A percentile compares a stretch with the other conserved stretches of the same genome.
These are phyloP conservation scores for Coleophora deauratella DNA, from an alignment of 2,888 invertebrate genomes.

Conservation along the genomic window DNA sequence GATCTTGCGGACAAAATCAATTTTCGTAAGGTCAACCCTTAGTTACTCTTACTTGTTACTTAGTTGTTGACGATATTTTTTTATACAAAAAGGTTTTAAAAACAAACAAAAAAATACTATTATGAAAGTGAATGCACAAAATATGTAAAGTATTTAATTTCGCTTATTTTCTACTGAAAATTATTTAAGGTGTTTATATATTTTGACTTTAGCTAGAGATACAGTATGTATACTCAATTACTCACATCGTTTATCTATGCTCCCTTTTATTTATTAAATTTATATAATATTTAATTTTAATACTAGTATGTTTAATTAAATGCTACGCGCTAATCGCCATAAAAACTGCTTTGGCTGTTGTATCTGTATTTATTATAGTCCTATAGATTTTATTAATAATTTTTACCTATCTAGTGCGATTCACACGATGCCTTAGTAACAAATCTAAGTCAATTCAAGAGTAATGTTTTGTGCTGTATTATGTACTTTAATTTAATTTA, in stretches of 20 bases:
- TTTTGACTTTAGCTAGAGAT: conserved; percentile 52
- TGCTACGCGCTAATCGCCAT: conserved; percentile 53
- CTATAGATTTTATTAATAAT: conserved; percentile 54
- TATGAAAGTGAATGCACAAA: conserved; percentile 60
- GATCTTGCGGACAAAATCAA: conserved; percentile 44
- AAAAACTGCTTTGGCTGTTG: conserved; percentile 69
- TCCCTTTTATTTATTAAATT: conserved; percentile 27
- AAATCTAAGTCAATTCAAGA: conserved; percentile 72
- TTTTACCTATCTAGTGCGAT: conserved; percentile 63
- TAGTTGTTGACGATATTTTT: conserved; percentile 51
- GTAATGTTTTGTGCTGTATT: conserved; percentile 45
- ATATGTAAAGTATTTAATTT: conserved; percentile 49
- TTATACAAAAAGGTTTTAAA: conserved; percentile 53
- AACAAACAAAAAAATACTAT: conserved; percentile 47
- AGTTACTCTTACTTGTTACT: conserved; percentile 25
- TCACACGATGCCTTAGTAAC: conserved; percentile 74
- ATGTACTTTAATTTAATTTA: conserved; percentile 20
- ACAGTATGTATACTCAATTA: conserved; percentile 27
- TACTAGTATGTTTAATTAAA: conserved; percentile 16
- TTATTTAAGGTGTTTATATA: conserved; percentile 62
- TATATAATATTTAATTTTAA: conserved; percentile 27
- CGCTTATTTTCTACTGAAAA: conserved; percentile 45
- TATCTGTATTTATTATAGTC: conserved; percentile 42
- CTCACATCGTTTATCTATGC: conserved; percentile 29
- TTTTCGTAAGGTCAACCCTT: conserved; percentile 46